Evolutionary conservation across 2,797 vertebrate species (phyloP), one percentile per base, ranked within the genome.

Genomic region (Eulemur albifrons): DNA sequence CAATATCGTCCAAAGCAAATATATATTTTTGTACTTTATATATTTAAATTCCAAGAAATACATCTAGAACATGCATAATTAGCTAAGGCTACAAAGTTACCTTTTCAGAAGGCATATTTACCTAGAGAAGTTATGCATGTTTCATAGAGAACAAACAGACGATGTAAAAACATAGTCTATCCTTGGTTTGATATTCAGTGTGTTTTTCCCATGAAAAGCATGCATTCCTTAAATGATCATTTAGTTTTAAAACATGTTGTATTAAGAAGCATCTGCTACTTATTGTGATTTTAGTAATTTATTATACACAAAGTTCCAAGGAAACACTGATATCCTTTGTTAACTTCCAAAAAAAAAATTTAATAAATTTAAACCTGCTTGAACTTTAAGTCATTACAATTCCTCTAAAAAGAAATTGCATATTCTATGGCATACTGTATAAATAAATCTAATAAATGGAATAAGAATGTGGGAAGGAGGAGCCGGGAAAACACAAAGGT

Each of bases 1-100:
- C 97, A 96, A 63, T 91, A 23, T 96, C 45, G 76, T 98, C 98
- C 98, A 99, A 98, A 98, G 97, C 98, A 99, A 99, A 99, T 98
- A 99, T 88, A 97, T 97, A 92, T 89, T 98, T 94, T 97, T 98
- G 97, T 98, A 97, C 97, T 98, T 98, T 98, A 97, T 97, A 95
- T 98, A 98, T 98, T 98, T 98, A 98, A 98, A 98, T 98, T 98
- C 96, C 90, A 97, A 97, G 98, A 97, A 98, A 82, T 7, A 48
- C 92, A 98, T 98, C 98, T 98, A 97, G 80, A 95, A 95, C 95
- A 98, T 97, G 97, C 98, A 98, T 98, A 99, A 98, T 98, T 98
- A 98, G 93, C 97, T 97, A 89, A 95, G 94, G 97, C 97, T 97
- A 98, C 98, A 98, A 94, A 98, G 97, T 98, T 97, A 98, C 94